These are phyloP conservation scores for Chrysocyon brachyurus DNA, from an alignment of 2,797 vertebrate genomes.

Conservation along the genomic window DNA sequence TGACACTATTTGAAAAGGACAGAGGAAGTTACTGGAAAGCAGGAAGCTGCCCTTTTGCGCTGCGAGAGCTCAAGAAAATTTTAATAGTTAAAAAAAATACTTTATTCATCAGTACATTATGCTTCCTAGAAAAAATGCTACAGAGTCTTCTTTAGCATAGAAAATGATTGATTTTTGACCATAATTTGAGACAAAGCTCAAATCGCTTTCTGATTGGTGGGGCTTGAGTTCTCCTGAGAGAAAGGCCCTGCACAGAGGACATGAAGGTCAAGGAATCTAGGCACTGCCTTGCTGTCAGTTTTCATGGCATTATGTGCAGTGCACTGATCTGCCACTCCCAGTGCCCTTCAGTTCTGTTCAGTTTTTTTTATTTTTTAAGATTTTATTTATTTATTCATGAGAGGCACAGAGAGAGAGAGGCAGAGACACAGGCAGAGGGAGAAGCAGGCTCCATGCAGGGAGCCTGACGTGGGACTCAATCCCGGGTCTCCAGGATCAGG, in stretches of 20 bases:
- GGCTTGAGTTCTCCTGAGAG: constrained; percentile 50
- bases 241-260: neutral
- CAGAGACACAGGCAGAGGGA: too few relatives aligned
- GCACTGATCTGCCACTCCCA: neutral
- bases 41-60: neutral
- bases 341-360: neutral
- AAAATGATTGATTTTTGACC: constrained; percentile 7
- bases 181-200: neutral
- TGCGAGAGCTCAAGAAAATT: constrained; percentile 9
- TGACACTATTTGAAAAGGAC: constrained; percentile 1
- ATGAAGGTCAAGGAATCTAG: neutral
- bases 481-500: too few relatives aligned
- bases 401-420: too few relatives aligned
- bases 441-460: too few relatives aligned
- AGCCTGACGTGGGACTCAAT: too few relatives aligned
- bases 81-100: neutral
- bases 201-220: neutral
- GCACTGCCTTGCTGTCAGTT: neutral
- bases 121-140: neutral
- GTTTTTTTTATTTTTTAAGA: neutral
- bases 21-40: constrained; percentile 8
- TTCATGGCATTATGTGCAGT: neutral
- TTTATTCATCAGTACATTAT: neutral
- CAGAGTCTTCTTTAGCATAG: neutral
- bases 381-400: too few relatives aligned